A percentile compares a stretch with the other conserved stretches of the same genome.
phyloP scores from a whole-genome alignment of 2,113 vertebrate genomes.

The Austrofundulus limnaeus region DNA sequence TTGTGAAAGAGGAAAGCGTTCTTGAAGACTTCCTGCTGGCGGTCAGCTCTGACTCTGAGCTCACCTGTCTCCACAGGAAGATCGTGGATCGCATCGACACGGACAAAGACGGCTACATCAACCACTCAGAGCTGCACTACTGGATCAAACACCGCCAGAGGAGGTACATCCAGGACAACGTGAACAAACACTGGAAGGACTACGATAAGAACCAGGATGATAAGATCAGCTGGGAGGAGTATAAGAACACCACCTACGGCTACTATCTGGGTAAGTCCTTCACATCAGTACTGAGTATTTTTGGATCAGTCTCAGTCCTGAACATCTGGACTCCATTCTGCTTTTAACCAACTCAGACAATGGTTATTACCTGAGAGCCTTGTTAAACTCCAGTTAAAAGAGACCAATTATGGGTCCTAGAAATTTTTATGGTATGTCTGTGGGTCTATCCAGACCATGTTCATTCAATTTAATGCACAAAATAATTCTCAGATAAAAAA shows the following conservation, averaged over 20 bases:
- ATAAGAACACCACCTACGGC: constrained; percentile 90
- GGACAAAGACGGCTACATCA: constrained; percentile 83
- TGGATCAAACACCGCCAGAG: constrained; percentile 92
- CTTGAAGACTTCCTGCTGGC: background rate
- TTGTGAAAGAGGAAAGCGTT: too few relatives aligned
- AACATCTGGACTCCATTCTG: too few relatives aligned
- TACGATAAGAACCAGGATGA: constrained; percentile 86
- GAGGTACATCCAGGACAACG: constrained; percentile 88
- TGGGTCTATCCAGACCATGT: too few relatives aligned
- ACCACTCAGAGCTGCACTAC: constrained; percentile 81
- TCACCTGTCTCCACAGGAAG: constrained; percentile 72
- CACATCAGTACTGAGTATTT: too few relatives aligned
- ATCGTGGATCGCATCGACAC: constrained; percentile 90
- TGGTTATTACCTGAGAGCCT: too few relatives aligned
- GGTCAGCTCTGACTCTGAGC: background rate
- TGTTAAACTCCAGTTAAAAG: too few relatives aligned
- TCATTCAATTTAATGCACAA: too few relatives aligned
- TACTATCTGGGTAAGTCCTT: constrained; percentile 81
- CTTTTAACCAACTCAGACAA: too few relatives aligned
- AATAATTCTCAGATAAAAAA: too few relatives aligned
- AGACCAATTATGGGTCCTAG: too few relatives aligned
- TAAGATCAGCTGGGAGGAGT: constrained; percentile 86
- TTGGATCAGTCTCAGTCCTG: too few relatives aligned
- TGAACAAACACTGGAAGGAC: constrained; percentile 89
- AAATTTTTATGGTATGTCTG: too few relatives aligned